Conservation (phyloP, 2,797 vertebrate genomes). For the Xenentodon cancila region DNA sequence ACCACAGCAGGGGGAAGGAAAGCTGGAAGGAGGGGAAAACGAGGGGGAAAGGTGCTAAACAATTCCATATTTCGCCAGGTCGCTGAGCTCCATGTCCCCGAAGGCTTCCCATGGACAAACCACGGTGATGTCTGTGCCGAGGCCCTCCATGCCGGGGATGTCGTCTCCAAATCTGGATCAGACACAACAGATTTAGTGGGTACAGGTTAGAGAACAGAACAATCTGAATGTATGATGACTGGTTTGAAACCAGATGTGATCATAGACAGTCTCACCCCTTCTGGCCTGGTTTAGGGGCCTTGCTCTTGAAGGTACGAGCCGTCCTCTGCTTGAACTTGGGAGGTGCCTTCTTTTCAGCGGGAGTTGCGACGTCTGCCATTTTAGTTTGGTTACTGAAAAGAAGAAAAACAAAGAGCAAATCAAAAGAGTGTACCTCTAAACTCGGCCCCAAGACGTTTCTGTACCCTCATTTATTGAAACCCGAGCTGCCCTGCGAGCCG, state of each 20-base stretch:
- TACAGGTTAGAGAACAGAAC: neutral
- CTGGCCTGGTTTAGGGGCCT: constrained; percentile 84
- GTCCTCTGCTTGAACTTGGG: constrained; percentile 86
- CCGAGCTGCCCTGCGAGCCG: too few relatives aligned
- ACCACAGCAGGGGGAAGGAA: constrained; percentile 4
- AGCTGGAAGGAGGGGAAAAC: neutral
- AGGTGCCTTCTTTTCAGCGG: constrained; percentile 78
- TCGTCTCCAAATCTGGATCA: constrained; percentile 86
- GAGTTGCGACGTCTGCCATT: constrained; percentile 64
- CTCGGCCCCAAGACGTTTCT: too few relatives aligned
- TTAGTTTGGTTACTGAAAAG: constrained; percentile 9
- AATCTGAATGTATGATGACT: too few relatives aligned
- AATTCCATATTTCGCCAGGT: constrained; percentile 84
- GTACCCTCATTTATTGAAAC: too few relatives aligned
- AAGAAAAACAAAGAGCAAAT: too few relatives aligned
- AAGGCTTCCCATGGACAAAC: constrained; percentile 87
- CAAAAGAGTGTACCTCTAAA: too few relatives aligned
- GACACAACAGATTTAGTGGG: constrained; percentile 1
- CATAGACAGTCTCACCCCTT: constrained; percentile 73
- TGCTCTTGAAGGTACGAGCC: constrained; percentile 84
- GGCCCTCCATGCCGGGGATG: constrained; percentile 92
- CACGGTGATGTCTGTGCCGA: constrained; percentile 83
- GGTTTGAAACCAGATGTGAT: too few relatives aligned
- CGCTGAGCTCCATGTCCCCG: constrained; percentile 85
- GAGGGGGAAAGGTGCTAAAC: constrained; percentile 63